Percentiles rank a stretch among this genome's conserved stretches.
These are phyloP conservation scores for Morinoia aosen DNA, from an alignment of 2,888 invertebrate genomes.

Conservation along the genomic window DNA sequence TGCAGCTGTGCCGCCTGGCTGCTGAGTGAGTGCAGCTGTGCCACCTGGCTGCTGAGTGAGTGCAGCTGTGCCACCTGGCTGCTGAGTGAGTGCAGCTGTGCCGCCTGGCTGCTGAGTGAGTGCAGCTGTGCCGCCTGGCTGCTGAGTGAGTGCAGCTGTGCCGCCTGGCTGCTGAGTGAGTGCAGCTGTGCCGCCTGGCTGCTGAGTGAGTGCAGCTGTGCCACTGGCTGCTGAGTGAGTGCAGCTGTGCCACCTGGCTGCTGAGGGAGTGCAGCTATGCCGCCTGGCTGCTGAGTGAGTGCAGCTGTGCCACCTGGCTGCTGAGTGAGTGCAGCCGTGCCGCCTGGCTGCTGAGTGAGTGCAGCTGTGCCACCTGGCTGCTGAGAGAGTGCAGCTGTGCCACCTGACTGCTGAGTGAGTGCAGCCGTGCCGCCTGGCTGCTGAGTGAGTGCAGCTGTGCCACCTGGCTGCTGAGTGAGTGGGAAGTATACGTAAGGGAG, in stretches of 20 bases:
- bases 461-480: too few relatives aligned
- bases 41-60: neutral
- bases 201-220: neutral
- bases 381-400: too few relatives aligned
- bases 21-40: neutral
- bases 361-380: neutral
- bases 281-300: neutral
- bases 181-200: neutral
- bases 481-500: too few relatives aligned
- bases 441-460: too few relatives aligned
- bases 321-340: neutral
- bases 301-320: neutral
- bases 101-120: neutral
- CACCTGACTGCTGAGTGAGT: too few relatives aligned
- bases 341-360: neutral
- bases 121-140: neutral
- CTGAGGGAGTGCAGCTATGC: neutral
- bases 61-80: neutral
- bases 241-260: too few relatives aligned
- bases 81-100: neutral
- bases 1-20: neutral
- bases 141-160: neutral
- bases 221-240: neutral
- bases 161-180: too few relatives aligned
- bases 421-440: too few relatives aligned